Base-by-base conservation (phyloP, 1,140 invertebrate species). In the Paralvinella palmiformis region DNA sequence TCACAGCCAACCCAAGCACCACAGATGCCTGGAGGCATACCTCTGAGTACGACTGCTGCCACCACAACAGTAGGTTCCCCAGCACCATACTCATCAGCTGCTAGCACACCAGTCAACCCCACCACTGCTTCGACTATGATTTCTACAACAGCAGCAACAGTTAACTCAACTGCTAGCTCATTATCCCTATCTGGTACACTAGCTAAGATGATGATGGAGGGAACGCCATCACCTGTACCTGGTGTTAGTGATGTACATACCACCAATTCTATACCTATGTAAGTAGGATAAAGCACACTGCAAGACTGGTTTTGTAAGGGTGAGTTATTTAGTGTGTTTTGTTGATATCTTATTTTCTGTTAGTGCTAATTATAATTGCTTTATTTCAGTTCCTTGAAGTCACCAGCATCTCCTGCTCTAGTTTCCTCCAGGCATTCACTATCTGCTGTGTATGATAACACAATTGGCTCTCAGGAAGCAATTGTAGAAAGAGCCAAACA, bases 401-500 rank as follows among this genome's bases (percentile, higher is more conserved):
- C n/a, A n/a, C n/a, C n/a, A n/a, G n/a, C n/a, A n/a, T n/a, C n/a
- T n/a, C n/a, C n/a, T n/a, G n/a, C n/a, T n/a, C n/a, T n/a, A n/a
- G n/a, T n/a, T n/a, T n/a, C n/a, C n/a, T n/a, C n/a, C n/a, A n/a
- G n/a, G n/a, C n/a, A n/a, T n/a, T n/a, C n/a, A n/a, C 75, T 80
- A 72, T 78, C 85, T 75, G 69, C 84, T 73, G 76, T 80, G 72
- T 82, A 83, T 82, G 75, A 86, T 79, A 81, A 73, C 36, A 67
- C 76, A 65, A 71, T 81, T 71, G 79, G 76, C 68, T 75, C 80
- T 71, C 86, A 88, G 75, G 89, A 91, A 79, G 89, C 91, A 79
- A 91, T 92, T 71, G 89, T 91, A 45, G 89, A 92, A 78, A 89
- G 90, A 79, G 90, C 90, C 0, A 94, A 92, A 81, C 91, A 94